Base-by-base conservation (phyloP, 2,888 invertebrate species). In the Meteorus colon region DNA sequence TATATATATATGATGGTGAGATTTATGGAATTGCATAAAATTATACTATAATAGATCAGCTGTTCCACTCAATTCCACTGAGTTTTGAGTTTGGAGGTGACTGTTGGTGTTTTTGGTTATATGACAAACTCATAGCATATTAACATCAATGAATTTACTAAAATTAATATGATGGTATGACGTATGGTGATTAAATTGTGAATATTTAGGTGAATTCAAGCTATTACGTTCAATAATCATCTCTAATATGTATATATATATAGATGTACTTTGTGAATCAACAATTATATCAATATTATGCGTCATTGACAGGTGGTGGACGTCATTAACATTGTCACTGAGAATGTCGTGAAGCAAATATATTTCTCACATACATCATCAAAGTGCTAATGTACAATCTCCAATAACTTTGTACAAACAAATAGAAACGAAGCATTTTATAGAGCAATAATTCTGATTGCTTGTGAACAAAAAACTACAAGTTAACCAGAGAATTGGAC, bases 241-340 rank as follows among this genome's bases (percentile, higher is more conserved):
- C 5, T 55, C 1, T 19, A 55, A n/a, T n/a, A 55, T 55, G n/a
- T 24, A n/a, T 2, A 55, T n/a, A n/a, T n/a, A 55, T 55, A 24
- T 55, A n/a, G 1, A 55, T n/a, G n/a, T 55, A 55, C n/a, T 1
- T 55, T 19, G 55, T 55, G 55, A 8, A 19, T 55, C 19, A 19
- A n/a, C n/a, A n/a, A 55, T 55, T 55, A 19, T 55, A 55, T 55
- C 55, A 55, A 55, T 12, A 12, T 55, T 78, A 76, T 83, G 83
- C 81, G 82, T 86, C 85, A 85, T 76, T 87, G 86, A 86, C 86
- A 87, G 83, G 85, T 82, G 83, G 82, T 76, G 75, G 6, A 31
- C 34, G 34, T 6, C 34, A 34, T 34, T 34, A 34, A 34, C 8
- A 34, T 34, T 29, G 34, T 24, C 24, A 27, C 31, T 31, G 81